These are phyloP conservation scores for Illadopsis cleaveri DNA, from an alignment of 2,113 vertebrate genomes.

Conservation along the genomic window DNA sequence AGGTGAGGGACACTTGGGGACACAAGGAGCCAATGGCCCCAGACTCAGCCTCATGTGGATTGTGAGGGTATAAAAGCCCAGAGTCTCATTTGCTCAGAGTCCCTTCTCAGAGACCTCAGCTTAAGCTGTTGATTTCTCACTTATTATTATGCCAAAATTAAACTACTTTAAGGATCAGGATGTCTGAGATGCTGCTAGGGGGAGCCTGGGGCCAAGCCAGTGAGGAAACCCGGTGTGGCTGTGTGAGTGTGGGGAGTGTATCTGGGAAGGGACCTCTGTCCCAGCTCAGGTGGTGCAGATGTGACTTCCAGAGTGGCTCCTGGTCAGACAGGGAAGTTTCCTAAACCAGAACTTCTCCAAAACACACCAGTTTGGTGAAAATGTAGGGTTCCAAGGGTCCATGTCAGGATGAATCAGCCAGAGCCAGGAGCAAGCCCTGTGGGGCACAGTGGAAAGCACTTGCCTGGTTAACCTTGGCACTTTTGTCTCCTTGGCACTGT, in stretches of 20 bases:
- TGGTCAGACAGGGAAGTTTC: background rate
- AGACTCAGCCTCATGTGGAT: background rate
- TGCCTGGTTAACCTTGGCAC: background rate
- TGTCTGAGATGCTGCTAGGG: background rate
- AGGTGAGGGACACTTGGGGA: background rate
- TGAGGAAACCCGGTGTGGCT: background rate
- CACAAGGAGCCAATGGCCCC: background rate
- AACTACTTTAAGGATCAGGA: background rate
- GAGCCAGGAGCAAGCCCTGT: background rate
- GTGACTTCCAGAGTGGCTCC: background rate
- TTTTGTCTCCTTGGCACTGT: background rate
- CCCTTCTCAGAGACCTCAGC: background rate
- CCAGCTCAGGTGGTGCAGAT: background rate
- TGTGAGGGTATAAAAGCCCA: background rate
- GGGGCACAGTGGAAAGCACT: background rate
- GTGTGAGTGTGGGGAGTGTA: background rate
- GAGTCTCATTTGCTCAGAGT: fast-evolving
- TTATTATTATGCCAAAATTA: background rate
- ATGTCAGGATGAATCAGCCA: background rate
- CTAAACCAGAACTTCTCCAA: background rate
- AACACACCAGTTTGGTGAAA: background rate
- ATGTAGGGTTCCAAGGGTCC: background rate
- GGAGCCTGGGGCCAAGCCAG: background rate
- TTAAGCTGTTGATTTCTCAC: background rate
- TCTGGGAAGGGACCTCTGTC: fast-evolving